Evolutionary conservation across 1,140 invertebrate genomes (phyloP).

Genomic region (Ceratoteleas bidentatus): DNA sequence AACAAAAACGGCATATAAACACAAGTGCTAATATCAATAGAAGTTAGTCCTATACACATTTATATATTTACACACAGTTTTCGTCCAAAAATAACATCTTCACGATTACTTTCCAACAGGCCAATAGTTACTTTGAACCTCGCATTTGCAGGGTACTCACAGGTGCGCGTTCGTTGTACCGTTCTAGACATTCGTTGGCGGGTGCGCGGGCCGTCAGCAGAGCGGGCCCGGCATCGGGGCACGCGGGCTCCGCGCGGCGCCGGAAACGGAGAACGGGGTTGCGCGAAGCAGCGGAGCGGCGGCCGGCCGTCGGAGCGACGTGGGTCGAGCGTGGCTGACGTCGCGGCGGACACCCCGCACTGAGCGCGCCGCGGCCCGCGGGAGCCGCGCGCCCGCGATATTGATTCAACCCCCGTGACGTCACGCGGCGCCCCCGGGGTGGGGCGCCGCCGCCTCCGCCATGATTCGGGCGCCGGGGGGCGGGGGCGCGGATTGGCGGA

Average conservation of each 20-base stretch:
- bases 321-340: conserved; percentile 73
- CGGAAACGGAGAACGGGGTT: conserved; percentile 49
- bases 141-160: no score
- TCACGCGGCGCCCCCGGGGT: conserved; percentile 64
- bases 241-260: no score
- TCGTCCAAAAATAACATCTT: no score
- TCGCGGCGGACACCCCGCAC: conserved; percentile 79
- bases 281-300: conserved; percentile 52
- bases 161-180: conserved; percentile 56
- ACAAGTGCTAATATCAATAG: no score
- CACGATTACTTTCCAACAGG: no score
- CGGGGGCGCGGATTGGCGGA: conserved; percentile 74
- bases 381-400: conserved; percentile 71
- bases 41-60: no score
- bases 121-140: no score
- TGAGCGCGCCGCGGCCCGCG: conserved; percentile 71
- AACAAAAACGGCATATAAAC: no score
- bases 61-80: no score
- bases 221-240: no score
- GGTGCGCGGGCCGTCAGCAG: no score
- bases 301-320: conserved; percentile 72
- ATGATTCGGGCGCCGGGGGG: conserved; percentile 52
- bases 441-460: conserved; percentile 66
- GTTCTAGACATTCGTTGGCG: conserved; percentile 53
- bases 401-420: conserved; percentile 78